Percentiles rank a stretch among this genome's conserved stretches.
These are phyloP conservation scores for Drosophila tripunctata DNA, from an alignment of 2,888 invertebrate species.

Conservation along the genomic window DNA sequence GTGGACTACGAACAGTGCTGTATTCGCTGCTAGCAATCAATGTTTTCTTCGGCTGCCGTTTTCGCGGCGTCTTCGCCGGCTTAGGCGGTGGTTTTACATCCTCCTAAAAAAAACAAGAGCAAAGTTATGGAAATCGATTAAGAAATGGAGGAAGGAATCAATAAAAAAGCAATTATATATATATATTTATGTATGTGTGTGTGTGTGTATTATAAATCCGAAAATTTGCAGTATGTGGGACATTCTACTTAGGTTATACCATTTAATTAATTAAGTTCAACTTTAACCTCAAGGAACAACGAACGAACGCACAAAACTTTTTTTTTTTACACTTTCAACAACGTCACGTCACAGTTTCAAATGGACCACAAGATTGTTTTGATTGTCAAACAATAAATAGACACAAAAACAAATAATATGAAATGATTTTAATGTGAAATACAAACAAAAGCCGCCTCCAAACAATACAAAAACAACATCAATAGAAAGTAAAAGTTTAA, in stretches of 20 bases:
- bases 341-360: constrained; percentile 83
- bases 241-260: constrained; percentile 31
- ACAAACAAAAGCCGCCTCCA: constrained; percentile 32
- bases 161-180: background rate
- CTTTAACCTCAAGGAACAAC: constrained; percentile 56
- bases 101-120: constrained; percentile 73
- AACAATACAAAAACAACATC: constrained; percentile 12
- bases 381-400: constrained; percentile 1
- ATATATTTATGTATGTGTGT: background rate
- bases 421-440: constrained; percentile 1
- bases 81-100: constrained; percentile 79
- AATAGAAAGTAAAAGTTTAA: constrained; percentile 11
- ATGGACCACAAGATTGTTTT: constrained; percentile 66
- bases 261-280: constrained; percentile 66
- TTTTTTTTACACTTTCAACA: constrained; percentile 25
- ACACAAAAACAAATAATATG: background rate
- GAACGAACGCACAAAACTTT: constrained; percentile 29
- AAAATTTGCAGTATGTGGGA: constrained; percentile 21
- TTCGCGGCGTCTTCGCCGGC: constrained; percentile 82
- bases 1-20: constrained; percentile 78
- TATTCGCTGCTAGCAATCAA: constrained; percentile 79
- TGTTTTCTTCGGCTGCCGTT: constrained; percentile 83
- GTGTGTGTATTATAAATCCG: background rate
- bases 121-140: too few species aligned
- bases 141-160: background rate